Percentiles rank a stretch among this genome's conserved stretches.
Conservation (phyloP, 2,113 vertebrate species). For the Urocitellus parryii region DNA sequence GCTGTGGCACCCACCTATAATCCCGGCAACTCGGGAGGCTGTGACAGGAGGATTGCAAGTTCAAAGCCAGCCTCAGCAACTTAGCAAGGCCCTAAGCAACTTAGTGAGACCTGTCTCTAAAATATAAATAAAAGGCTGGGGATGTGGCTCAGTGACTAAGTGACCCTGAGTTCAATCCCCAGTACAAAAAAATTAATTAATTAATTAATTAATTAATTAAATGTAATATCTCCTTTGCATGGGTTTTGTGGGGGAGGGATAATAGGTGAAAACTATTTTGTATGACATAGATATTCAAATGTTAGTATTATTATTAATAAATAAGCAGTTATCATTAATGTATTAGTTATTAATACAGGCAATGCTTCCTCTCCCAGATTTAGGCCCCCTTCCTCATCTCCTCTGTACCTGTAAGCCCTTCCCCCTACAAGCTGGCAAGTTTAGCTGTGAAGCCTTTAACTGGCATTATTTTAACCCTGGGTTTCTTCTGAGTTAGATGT, state of each 20-base stretch:
- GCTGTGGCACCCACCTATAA: too few relatives aligned
- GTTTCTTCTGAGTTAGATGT: not conserved
- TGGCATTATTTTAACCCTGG: not conserved
- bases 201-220: too few relatives aligned
- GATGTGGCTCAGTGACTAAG: too few relatives aligned
- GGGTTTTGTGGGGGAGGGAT: not conserved
- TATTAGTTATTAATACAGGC: not conserved
- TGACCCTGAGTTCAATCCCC: too few relatives aligned
- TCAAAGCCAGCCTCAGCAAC: too few relatives aligned
- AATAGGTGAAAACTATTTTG: not conserved
- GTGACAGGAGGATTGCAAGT: too few relatives aligned
- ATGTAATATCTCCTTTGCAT: not conserved
- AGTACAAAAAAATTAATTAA: too few relatives aligned
- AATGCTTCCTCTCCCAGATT: not conserved
- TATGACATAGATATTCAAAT: not conserved
- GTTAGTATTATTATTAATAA: not conserved
- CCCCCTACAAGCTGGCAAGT: not conserved
- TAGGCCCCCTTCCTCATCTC: not conserved
- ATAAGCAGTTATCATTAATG: not conserved
- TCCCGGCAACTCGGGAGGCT: too few relatives aligned
- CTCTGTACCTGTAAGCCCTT: not conserved
- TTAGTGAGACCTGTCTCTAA: too few relatives aligned
- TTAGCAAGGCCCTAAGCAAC: too few relatives aligned
- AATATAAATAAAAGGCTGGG: too few relatives aligned
- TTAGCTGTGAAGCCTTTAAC: not conserved